phyloP scores from a whole-genome alignment of 2,888 invertebrate species.

The Anodontia alba region DNA sequence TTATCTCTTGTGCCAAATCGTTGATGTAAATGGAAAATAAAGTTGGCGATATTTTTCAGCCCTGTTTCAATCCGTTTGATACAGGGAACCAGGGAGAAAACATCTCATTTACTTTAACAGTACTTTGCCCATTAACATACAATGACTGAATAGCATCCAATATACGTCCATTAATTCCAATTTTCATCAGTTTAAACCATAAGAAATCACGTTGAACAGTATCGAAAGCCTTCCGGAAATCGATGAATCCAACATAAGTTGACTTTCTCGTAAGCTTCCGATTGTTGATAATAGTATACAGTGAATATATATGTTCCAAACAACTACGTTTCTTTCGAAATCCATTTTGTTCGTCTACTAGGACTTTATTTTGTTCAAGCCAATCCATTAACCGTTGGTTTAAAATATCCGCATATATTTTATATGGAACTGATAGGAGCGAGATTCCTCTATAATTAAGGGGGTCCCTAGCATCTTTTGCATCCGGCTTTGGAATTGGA shows the following conservation, averaged over 20 bases:
- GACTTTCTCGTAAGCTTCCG: too few species aligned
- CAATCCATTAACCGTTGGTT: conserved; percentile 11
- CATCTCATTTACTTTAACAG: too few species aligned
- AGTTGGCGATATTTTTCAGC: too few species aligned
- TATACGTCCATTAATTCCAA: conserved; percentile 8
- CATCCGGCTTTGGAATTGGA: not conserved
- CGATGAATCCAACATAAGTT: conserved; percentile 5
- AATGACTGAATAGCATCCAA: conserved; percentile 14
- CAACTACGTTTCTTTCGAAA: conserved; percentile 13
- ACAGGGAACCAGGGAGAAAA: too few species aligned
- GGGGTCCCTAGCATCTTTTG: not conserved
- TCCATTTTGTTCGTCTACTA: conserved; percentile 15
- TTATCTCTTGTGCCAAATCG: too few species aligned
- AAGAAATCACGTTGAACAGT: conserved; percentile 3
- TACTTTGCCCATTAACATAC: too few species aligned
- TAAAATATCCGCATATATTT: not conserved
- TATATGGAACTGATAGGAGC: not conserved
- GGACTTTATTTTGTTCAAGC: not conserved
- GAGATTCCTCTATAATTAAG: too few species aligned
- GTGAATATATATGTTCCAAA: conserved; percentile 18
- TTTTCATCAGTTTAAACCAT: conserved; percentile 18
- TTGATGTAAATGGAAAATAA: too few species aligned
- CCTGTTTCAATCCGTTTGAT: too few species aligned
- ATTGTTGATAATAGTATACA: conserved; percentile 14
- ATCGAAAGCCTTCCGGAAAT: conserved; percentile 12